A percentile compares a stretch with the other conserved stretches of the same genome.
Conservation (phyloP, 2,797 vertebrate genomes). For the Rhynchonycteris naso region DNA sequence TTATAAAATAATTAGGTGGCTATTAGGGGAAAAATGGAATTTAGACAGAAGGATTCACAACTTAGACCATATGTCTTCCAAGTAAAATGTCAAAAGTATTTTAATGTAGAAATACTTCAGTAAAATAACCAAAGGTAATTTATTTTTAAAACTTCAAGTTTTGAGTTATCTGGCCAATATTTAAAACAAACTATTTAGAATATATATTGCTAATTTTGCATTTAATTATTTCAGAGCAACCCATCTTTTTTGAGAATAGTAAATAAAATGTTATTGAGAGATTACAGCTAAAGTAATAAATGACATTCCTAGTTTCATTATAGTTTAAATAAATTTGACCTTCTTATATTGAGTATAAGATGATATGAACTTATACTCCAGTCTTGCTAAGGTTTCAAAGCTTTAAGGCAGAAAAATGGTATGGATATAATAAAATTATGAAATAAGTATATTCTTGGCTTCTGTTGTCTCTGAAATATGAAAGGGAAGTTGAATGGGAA, state of each 20-base stretch:
- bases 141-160: background rate
- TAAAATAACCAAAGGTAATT: background rate
- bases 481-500: background rate
- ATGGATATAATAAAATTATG: background rate
- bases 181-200: background rate
- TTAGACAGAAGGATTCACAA: background rate
- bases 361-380: background rate
- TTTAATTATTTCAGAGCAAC: background rate
- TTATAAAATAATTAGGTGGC: background rate
- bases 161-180: background rate
- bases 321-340: conserved; percentile 6
- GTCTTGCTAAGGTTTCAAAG: background rate
- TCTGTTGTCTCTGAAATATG: background rate
- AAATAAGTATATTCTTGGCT: background rate
- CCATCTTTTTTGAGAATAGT: background rate
- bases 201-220: background rate
- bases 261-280: background rate
- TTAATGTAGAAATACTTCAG: background rate
- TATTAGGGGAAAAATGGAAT: background rate
- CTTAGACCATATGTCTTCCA: background rate
- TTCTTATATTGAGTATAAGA: background rate
- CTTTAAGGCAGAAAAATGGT: background rate
- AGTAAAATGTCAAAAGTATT: background rate
- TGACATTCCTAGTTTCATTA: background rate
- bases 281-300: background rate